Evolutionary conservation across 2,797 vertebrate genomes (phyloP), one percentile per base, ranked within the genome.

Genomic region (Anolis apletophallus): DNA sequence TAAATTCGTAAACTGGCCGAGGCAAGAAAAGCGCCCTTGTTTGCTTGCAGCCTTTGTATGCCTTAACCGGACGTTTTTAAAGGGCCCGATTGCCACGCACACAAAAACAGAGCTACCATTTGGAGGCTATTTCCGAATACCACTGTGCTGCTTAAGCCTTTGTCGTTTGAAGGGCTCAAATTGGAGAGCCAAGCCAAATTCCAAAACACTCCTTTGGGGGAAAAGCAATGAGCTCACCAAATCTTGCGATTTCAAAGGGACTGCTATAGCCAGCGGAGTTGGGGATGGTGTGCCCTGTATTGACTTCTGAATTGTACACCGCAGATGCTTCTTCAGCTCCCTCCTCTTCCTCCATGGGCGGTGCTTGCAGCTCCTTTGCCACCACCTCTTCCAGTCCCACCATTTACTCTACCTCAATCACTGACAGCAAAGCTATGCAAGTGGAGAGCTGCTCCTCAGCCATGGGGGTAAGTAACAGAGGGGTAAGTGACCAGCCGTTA

Each of bases 301-400:
- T 99, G 94, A 99, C 97, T 97, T 94, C 97, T 95, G 95, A 96
- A 98, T 98, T 98, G 96, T 99, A 97, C 98, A 98, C 98, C 97
- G 96, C 98, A 99, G 99, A 99, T 99, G 98, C 98, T 96, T 98
- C 97, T 96, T 98, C 98, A 97, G 97, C 97, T 98, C 97, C 97
- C 97, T 98, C 98, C 96, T 97, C 98, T 97, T 97, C 98, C 98
- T 98, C 98, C 98, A 98, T 97, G 98, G 98, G 98, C 98, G 98
- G 98, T 98, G 98, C 97, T 97, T 97, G 98, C 98, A 98, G 97
- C 98, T 98, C 98, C 98, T 98, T 98, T 98, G 97, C 98, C 97
- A 97, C 98, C 97, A 98, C 97, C 97, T 98, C 97, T 97, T 98
- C 98, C 98, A 98, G 98, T 96, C 98, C 98, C 97, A 96, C 96